phyloP scores from a whole-genome alignment of 2,888 invertebrate genomes.

The Neoscelio sp. region DNA sequence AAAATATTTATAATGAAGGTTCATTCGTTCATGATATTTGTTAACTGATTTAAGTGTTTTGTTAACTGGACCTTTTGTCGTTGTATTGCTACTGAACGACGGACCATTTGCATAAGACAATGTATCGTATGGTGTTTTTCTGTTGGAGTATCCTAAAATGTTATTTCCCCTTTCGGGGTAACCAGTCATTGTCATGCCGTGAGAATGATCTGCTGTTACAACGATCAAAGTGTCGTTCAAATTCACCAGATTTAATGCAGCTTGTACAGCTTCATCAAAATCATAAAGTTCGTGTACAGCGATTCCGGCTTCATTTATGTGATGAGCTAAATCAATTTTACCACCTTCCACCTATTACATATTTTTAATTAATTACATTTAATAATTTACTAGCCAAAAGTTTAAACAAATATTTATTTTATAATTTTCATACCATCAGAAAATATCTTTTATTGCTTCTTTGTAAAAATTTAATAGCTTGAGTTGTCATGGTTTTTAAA shows the following conservation, averaged over 20 bases:
- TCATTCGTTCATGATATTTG: too few relatives aligned
- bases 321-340: constrained; percentile 87
- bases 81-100: too few relatives aligned
- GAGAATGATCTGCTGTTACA: constrained; percentile 88
- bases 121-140: too few relatives aligned
- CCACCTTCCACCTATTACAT: constrained; percentile 86
- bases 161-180: constrained; percentile 86
- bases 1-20: too few relatives aligned
- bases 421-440: constrained; percentile 85
- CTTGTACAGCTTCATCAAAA: constrained; percentile 86
- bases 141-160: constrained; percentile 83
- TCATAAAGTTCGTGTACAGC: constrained; percentile 87
- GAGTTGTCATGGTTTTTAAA: constrained; percentile 85
- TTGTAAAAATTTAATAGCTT: constrained; percentile 84
- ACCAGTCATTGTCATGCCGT: constrained; percentile 86
- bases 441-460: constrained; percentile 84
- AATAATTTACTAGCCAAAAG: too few relatives aligned
- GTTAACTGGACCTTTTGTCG: too few relatives aligned
- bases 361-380: too few relatives aligned
- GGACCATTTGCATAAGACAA: constrained; percentile 87
- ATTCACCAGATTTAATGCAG: constrained; percentile 84
- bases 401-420: too few relatives aligned
- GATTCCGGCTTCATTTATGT: constrained; percentile 85
- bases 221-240: constrained; percentile 87
- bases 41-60: too few relatives aligned